Conservation (phyloP, 2,888 invertebrate species). For the Acholoe squamosa region DNA sequence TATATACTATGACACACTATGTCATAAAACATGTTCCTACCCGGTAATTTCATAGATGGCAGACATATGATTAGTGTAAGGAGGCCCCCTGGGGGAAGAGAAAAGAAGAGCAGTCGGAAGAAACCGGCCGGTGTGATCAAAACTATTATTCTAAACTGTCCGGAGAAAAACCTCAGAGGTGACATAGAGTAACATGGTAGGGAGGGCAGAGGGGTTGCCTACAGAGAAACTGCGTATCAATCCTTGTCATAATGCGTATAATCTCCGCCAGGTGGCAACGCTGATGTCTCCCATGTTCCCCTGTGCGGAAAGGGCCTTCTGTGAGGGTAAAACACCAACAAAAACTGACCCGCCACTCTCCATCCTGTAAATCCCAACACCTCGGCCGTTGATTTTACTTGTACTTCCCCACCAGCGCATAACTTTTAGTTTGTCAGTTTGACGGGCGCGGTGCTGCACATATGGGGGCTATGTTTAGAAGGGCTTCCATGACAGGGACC, state of each 20-base stretch:
- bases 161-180: not conserved
- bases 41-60: too few relatives aligned
- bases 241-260: conserved; percentile 62
- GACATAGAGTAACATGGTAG: not conserved
- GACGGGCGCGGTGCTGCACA: not conserved
- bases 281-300: conserved; percentile 35
- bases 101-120: not conserved
- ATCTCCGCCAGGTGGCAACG: conserved; percentile 37
- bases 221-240: conserved; percentile 38
- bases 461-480: not conserved
- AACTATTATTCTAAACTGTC: conserved; percentile 44
- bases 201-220: not conserved
- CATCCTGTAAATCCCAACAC: conserved; percentile 35
- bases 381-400: not conserved
- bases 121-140: not conserved
- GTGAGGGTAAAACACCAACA: not conserved
- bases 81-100: not conserved
- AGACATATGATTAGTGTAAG: too few relatives aligned
- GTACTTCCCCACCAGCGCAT: not conserved
- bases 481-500: not conserved
- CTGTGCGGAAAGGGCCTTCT: not conserved
- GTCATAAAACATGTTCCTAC: too few relatives aligned
- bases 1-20: too few relatives aligned
- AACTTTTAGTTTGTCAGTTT: conserved; percentile 36
- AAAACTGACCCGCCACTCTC: conserved; percentile 18